These are phyloP conservation scores for Lepetodrilus schrolli DNA, from an alignment of 2,888 invertebrate genomes.

Conservation along the genomic window DNA sequence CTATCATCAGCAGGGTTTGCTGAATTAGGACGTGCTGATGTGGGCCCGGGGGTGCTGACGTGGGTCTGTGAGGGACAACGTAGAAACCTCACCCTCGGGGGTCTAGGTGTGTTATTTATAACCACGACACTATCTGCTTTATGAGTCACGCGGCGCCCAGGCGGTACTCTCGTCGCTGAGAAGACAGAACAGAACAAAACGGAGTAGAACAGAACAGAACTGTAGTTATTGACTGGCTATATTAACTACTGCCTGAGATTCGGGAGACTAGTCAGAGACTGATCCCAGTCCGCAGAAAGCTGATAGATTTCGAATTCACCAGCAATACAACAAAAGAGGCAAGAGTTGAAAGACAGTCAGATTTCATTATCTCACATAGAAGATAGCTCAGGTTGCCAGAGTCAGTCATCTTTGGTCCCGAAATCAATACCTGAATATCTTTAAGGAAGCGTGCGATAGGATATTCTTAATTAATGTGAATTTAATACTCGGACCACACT, in stretches of 20 bases:
- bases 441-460: neutral
- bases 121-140: neutral
- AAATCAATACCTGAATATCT: neutral
- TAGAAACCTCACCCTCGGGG: neutral
- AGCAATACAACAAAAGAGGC: no score
- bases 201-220: neutral
- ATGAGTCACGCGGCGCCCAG: no score
- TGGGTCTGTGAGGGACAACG: neutral
- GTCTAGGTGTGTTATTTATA: neutral
- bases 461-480: no score
- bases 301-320: neutral
- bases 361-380: constrained; percentile 3
- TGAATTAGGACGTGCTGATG: no score
- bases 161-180: no score
- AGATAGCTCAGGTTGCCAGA: neutral
- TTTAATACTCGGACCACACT: no score
- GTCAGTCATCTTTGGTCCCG: neutral
- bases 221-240: neutral
- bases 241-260: neutral
- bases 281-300: neutral
- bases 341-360: constrained; percentile 8
- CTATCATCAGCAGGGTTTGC: no score
- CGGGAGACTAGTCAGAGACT: neutral
- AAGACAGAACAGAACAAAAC: neutral
- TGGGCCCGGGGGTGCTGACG: neutral